Percentiles rank a stretch among this genome's conserved stretches.
phyloP scores from a whole-genome alignment of 2,888 invertebrate genomes.

The Scelioninae gen. 1 region DNA sequence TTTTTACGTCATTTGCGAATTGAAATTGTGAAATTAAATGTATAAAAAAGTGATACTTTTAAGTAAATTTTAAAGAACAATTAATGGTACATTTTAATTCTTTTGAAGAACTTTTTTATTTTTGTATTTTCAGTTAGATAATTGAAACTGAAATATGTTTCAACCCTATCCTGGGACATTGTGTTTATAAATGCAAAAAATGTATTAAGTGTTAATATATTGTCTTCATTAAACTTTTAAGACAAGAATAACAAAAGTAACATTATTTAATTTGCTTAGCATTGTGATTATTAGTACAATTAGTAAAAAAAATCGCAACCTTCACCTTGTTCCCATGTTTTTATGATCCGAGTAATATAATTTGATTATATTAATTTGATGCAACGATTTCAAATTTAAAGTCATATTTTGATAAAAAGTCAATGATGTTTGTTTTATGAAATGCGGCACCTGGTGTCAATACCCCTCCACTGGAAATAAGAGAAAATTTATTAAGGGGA shows the following conservation, averaged over 20 bases:
- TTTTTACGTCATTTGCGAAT: neutral
- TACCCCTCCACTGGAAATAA: constrained; percentile 91
- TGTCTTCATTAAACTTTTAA: constrained; percentile 50
- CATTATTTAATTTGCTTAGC: neutral
- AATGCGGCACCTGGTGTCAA: constrained; percentile 94
- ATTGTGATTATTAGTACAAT: neutral
- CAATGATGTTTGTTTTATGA: constrained; percentile 90
- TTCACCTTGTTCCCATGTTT: constrained; percentile 27
- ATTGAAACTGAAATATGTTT: too few relatives aligned
- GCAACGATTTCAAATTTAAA: constrained; percentile 88
- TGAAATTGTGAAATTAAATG: too few relatives aligned
- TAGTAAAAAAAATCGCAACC: constrained; percentile 5
- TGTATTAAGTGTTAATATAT: constrained; percentile 16
- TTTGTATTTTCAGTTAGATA: neutral
- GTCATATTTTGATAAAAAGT: constrained; percentile 89
- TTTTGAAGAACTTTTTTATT: neutral
- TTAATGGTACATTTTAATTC: neutral
- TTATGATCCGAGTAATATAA: neutral
- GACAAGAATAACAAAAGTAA: constrained; percentile 48
- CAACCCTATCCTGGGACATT: neutral
- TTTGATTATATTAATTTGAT: constrained; percentile 1
- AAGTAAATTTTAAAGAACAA: neutral
- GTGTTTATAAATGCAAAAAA: neutral
- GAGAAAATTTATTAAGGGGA: too few relatives aligned
- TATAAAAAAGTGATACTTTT: neutral